A percentile compares a stretch with the other conserved stretches of the same genome.
phyloP scores from a whole-genome alignment of 2,113 vertebrate species.

The Oncorhynchus keta region DNA sequence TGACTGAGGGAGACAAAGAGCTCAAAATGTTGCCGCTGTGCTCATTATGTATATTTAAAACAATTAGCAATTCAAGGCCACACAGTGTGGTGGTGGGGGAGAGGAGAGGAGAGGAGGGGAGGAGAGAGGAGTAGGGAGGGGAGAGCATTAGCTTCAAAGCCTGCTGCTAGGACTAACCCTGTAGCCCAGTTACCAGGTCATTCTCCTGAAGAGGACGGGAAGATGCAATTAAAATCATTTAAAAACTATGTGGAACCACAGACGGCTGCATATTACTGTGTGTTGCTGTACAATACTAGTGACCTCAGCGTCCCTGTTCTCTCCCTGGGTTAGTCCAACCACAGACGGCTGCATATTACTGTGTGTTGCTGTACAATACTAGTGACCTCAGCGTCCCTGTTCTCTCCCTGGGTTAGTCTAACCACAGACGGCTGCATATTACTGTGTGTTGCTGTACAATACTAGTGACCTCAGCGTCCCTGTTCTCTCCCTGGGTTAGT shows the following conservation, averaged over 20 bases:
- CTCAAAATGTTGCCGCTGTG: constrained; percentile 81
- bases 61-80: constrained; percentile 89
- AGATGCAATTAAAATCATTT: constrained; percentile 77
- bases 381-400: too few species aligned
- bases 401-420: too few species aligned
- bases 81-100: constrained; percentile 72
- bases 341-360: constrained; percentile 12
- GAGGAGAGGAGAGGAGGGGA: constrained; percentile 1
- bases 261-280: constrained; percentile 63
- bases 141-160: constrained; percentile 68
- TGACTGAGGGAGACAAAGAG: constrained; percentile 90
- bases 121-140: constrained; percentile 34
- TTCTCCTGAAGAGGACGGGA: constrained; percentile 68
- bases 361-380: too few species aligned
- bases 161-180: constrained; percentile 76
- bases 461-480: too few species aligned
- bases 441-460: too few species aligned
- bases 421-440: too few species aligned
- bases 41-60: constrained; percentile 92
- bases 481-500: too few species aligned
- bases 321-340: constrained; percentile 25
- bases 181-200: constrained; percentile 70
- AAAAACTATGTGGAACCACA: constrained; percentile 72
- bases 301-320: constrained; percentile 41
- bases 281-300: constrained; percentile 48